A percentile compares a stretch with the other conserved stretches of the same genome.
Conservation (phyloP, 2,113 vertebrate species). For the Octodon degus region DNA sequence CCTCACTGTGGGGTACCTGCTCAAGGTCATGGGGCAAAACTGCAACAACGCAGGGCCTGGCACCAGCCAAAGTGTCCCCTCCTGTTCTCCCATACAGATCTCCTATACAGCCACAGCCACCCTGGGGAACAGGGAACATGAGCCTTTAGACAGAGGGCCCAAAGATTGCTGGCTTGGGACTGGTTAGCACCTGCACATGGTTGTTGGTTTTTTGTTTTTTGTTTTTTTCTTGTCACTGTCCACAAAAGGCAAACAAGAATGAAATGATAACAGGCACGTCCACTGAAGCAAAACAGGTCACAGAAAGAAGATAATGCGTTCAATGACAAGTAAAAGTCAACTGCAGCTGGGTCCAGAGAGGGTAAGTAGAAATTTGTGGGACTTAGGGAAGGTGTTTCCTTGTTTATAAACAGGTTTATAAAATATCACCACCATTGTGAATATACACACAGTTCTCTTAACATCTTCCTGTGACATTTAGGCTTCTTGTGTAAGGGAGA, state of each 20-base stretch:
- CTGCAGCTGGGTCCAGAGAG: background rate
- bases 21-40: background rate
- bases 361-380: background rate
- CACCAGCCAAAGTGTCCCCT: background rate
- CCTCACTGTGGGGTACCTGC: background rate
- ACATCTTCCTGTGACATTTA: background rate
- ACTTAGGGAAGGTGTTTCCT: background rate
- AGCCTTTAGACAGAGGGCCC: background rate
- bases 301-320: slow-evolving; percentile 38
- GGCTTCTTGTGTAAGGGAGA: background rate
- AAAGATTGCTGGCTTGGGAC: background rate
- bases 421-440: background rate
- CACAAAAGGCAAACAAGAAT: slow-evolving; percentile 64
- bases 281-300: slow-evolving; percentile 75
- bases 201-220: background rate
- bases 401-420: background rate
- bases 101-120: background rate
- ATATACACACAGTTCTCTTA: background rate
- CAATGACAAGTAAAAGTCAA: slow-evolving; percentile 53
- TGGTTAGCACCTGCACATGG: background rate
- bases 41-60: background rate
- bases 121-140: background rate
- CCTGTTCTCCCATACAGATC: background rate
- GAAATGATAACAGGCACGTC: slow-evolving; percentile 21
- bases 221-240: background rate